Base-by-base conservation (phyloP, 2,888 invertebrate genomes). In the Caenorhabditis doughertyi region DNA sequence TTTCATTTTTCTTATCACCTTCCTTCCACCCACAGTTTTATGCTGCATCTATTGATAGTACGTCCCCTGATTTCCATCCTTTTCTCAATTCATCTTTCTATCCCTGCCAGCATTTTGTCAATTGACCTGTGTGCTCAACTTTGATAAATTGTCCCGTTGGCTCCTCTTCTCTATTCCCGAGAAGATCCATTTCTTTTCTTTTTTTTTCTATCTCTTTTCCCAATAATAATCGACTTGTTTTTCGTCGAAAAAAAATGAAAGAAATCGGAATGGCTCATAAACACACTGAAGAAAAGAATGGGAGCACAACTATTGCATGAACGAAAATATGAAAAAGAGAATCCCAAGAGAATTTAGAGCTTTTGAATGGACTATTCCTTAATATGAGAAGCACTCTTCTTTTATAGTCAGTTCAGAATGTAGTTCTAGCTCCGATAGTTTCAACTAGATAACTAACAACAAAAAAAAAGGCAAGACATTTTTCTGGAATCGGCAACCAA, bases 61-160 rank as follows among this genome's bases (percentile, higher is more conserved):
- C 35, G 35, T 32, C 51, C 29, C 18, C 49, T 35, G 58, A 23
- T 27, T 53, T 53, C 39, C 32, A 13, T 39, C 60, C n/a, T 55
- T 55, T 29, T 51, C 39, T 64, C 44, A 62, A 49, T 29, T 47
- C 47, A 47, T 58, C 55, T 32, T 51, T 39, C 39, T 64, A 27
- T 49, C 32, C n/a, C 49, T 42, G 58, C 23, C 39, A 60, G 39
- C 58, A 42, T 60, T 60, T 60, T 27, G 39, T 60, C 60, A 42
- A 68, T 67, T 76, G 76, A 76, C 76, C 76, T 76, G 67, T 68
- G 76, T 68, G 76, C 76, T 76, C 65, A 35, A 32, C 56, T 47
- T 55, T 64, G 76, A 76, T 68, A 51, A 68, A 76, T 68, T 67
- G 76, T 21, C 23, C 32, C 42, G 32, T 65, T 65, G 35, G 51